These are phyloP conservation scores for Ptyas mucosa DNA, from an alignment of 2,113 vertebrate genomes.

Conservation along the genomic window DNA sequence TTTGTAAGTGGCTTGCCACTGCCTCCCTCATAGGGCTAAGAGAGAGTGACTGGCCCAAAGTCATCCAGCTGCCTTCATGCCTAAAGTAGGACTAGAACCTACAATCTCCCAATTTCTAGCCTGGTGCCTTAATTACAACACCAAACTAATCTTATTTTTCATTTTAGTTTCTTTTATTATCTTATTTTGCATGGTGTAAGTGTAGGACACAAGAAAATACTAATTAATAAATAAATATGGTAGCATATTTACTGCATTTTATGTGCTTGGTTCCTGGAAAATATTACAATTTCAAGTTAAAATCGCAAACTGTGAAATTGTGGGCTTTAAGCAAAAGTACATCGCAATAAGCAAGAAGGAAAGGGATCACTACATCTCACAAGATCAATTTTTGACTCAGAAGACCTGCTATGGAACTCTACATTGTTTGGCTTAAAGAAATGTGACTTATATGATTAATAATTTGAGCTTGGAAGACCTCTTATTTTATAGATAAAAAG, in stretches of 20 bases:
- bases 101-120: no score
- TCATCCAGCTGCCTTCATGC: no score
- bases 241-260: not conserved
- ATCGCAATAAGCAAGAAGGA: slow-evolving; percentile 31
- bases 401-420: not conserved
- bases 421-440: slow-evolving; percentile 12
- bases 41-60: no score
- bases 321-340: not conserved
- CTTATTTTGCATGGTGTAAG: not conserved
- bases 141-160: no score
- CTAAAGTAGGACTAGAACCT: no score
- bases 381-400: slow-evolving; percentile 31
- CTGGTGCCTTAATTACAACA: no score
- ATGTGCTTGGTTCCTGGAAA: no score
- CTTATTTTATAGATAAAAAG: no score
- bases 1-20: no score
- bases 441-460: not conserved
- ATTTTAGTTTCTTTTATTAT: not conserved
- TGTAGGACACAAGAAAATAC: not conserved
- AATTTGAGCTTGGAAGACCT: slow-evolving; percentile 37
- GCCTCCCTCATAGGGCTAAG: no score
- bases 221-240: not conserved
- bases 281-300: no score
- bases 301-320: no score
- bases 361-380: slow-evolving; percentile 27